Evolutionary conservation across 2,888 invertebrate genomes (phyloP).

Genomic region (Carterocephalus palaemon): DNA sequence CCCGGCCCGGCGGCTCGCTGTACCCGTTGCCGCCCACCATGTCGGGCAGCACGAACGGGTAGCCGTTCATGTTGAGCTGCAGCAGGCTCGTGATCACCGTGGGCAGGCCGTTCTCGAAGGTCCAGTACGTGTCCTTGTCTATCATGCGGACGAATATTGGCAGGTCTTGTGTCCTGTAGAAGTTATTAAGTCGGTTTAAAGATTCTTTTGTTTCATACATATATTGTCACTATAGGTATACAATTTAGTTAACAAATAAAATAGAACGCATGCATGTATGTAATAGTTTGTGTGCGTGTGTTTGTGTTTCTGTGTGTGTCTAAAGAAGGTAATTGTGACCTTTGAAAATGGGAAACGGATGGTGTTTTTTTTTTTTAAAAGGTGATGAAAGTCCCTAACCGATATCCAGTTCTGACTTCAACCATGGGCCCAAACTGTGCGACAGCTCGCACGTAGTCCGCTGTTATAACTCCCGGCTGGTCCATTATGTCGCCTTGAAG

Average conservation of each 20-base stretch:
- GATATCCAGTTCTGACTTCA: conserved; percentile 69
- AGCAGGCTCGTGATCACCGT: conserved; percentile 85
- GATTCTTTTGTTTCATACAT: too few species aligned
- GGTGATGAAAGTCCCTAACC: conserved; percentile 38
- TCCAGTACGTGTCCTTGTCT: conserved; percentile 85
- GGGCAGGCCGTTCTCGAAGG: conserved; percentile 82
- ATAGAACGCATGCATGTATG: too few species aligned
- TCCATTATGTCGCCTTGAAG: conserved; percentile 57
- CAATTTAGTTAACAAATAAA: too few species aligned
- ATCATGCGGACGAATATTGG: conserved; percentile 86
- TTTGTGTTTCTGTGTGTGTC: too few species aligned
- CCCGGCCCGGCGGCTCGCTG: conserved; percentile 72
- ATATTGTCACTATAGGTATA: too few species aligned
- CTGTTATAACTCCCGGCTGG: conserved; percentile 77
- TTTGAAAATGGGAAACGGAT: too few species aligned
- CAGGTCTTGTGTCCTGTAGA: conserved; percentile 80
- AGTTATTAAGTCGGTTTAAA: too few species aligned
- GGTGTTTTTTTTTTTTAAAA: too few species aligned
- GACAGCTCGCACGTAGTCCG: conserved; percentile 76
- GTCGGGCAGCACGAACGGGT: conserved; percentile 86
- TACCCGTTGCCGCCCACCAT: conserved; percentile 84
- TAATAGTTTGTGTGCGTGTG: too few species aligned
- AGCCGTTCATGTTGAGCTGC: conserved; percentile 81
- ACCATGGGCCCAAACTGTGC: conserved; percentile 80
- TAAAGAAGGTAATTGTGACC: too few species aligned